phyloP scores from a whole-genome alignment of 1,140 invertebrate species.

The Leptinotarsa lineolata region DNA sequence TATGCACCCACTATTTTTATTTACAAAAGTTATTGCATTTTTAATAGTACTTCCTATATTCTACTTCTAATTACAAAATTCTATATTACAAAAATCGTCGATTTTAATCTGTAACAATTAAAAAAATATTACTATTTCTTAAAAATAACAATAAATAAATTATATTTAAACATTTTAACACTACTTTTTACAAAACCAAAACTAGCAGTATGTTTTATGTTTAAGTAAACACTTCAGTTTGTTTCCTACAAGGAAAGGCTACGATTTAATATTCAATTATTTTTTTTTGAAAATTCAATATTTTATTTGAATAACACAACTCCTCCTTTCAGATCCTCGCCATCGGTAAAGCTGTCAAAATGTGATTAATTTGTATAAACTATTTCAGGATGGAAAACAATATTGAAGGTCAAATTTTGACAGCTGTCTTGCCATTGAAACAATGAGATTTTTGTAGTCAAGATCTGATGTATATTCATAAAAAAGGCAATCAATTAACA shows the following conservation, averaged over 20 bases:
- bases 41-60: slow-evolving; percentile 17
- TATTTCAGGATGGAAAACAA: no score
- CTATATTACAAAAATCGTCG: slow-evolving; percentile 27
- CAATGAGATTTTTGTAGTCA: not conserved
- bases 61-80: slow-evolving; percentile 26
- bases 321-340: no score
- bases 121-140: slow-evolving; percentile 30
- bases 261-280: no score
- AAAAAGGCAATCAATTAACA: no score
- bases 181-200: slow-evolving; percentile 28
- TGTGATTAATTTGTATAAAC: no score
- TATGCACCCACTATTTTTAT: slow-evolving; percentile 26
- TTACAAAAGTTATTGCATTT: slow-evolving; percentile 29
- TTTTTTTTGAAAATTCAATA: no score
- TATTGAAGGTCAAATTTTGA: not conserved
- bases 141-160: slow-evolving; percentile 34
- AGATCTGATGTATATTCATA: no score
- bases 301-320: no score
- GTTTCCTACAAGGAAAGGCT: not conserved
- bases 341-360: no score
- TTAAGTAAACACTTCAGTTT: slow-evolving; percentile 11
- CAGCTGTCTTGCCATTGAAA: not conserved
- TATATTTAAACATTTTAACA: slow-evolving; percentile 26
- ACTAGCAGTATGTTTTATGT: not conserved
- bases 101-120: slow-evolving; percentile 22